Base-by-base conservation (phyloP, 2,888 invertebrate genomes). In the Sinelater perroti region DNA sequence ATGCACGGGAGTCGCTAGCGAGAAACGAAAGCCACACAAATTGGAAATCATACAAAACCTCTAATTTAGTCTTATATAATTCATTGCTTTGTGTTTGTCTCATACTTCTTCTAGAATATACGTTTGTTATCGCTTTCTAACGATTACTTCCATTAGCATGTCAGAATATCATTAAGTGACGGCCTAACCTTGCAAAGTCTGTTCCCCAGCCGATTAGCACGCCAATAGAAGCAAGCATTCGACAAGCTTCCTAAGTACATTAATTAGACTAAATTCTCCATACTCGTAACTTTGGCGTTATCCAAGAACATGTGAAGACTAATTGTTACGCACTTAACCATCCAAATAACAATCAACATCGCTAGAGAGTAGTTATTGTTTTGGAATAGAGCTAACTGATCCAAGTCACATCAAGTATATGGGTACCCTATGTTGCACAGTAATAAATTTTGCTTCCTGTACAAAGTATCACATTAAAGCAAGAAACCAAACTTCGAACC, bases 381-480 rank as follows among this genome's bases (percentile, higher is more conserved):
- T 17, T 44, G 10, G 30, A 28, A 44, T 11, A 44, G 16, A 30
- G 26, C 17, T 16, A 44, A 44, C 44, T 44, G 10, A 28, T 17
- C 30, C 13, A 44, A 44, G 30, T 28, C 18, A 44, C 30, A 28
- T 44, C 28, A 44, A 28, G 17, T 44, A 44, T 36, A 44, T 52
- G 40, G 50, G 50, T 51, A 33, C 26, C 44, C 42, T 52, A 52
- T 52, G 35, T 42, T 52, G 35, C 24, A 24, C 44, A 21, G 45
- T 54, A 38, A 46, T 46, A 54, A 54, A 54, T n/a, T 13, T 46
- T 42, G 18, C 30, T 44, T 54, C 38, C 47, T 38, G 45, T 54
- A 54, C 54, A 54, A 54, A 54, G 54, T 54, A 54, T 54, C 46
- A 54, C 54, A 54, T 54, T 54, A 54, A 52, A 54, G 54, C 54